Conservation (phyloP, 1,140 invertebrate species). For the Brachionus plicatilis region DNA sequence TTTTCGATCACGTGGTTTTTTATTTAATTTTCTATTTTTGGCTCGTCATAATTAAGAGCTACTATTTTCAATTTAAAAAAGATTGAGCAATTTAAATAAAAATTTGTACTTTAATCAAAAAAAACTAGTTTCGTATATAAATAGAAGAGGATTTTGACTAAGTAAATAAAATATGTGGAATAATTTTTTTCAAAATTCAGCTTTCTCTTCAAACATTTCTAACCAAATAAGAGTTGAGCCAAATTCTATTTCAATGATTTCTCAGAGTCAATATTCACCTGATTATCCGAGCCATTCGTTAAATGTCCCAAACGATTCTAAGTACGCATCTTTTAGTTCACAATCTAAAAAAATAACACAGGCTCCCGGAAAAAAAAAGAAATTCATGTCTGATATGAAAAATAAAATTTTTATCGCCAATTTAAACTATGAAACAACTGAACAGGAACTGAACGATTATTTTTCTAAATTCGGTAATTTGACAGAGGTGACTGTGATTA, state of each 20-base stretch:
- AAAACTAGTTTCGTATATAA: neutral
- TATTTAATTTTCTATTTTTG: neutral
- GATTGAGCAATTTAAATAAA: neutral
- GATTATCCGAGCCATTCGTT: neutral
- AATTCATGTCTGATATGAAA: neutral
- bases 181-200: neutral
- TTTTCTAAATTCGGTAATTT: slow-evolving; percentile 66
- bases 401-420: slow-evolving; percentile 91
- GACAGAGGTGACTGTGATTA: slow-evolving; percentile 68
- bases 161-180: neutral
- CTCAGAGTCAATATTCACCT: neutral
- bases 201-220: neutral
- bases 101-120: neutral
- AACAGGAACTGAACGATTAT: slow-evolving; percentile 66
- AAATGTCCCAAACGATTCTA: neutral
- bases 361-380: neutral
- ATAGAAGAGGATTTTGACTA: neutral
- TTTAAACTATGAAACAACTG: slow-evolving; percentile 59
- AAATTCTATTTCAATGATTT: neutral
- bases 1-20: neutral
- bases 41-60: neutral
- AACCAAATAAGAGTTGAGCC: neutral
- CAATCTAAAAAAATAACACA: neutral
- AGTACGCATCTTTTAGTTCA: neutral
- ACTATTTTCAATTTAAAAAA: neutral